A percentile compares a stretch with the other conserved stretches of the same genome.
Conservation (phyloP, 2,113 vertebrate genomes). For the Halichoerus grypus region DNA sequence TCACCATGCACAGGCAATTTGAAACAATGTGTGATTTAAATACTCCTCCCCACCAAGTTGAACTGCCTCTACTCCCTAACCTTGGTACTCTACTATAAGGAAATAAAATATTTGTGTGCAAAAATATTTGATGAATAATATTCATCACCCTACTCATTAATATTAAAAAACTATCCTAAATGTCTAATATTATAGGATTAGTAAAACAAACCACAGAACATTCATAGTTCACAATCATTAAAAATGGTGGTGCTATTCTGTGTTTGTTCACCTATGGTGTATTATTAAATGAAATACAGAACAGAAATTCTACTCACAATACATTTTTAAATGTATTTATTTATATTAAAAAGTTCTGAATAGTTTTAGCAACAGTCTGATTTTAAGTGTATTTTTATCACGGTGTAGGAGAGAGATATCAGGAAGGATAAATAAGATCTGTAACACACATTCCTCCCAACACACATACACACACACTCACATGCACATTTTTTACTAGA, state of each 20-base stretch:
- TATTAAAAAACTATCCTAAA: not conserved
- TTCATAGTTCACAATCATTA: not conserved
- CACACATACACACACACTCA: not conserved
- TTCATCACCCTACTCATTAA: not conserved
- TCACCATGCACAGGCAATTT: not conserved
- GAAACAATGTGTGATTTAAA: conserved; percentile 54
- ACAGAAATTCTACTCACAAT: not conserved
- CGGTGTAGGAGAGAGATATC: not conserved
- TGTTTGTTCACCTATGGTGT: not conserved
- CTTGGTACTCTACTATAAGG: not conserved
- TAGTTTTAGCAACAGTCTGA: not conserved
- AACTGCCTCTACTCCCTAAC: not conserved
- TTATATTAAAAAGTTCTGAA: conserved; percentile 1
- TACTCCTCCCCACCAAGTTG: not conserved
- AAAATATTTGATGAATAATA: not conserved
- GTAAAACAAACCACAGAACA: not conserved
- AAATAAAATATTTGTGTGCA: not conserved
- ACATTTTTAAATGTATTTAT: conserved; percentile 25
- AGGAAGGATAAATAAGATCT: not conserved
- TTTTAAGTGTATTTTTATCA: conserved; percentile 26
- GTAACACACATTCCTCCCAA: not conserved
- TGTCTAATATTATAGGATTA: not conserved
- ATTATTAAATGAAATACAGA: conserved; percentile 21
- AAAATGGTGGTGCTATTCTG: not conserved
- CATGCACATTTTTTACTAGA: not conserved